Base-by-base conservation (phyloP, 1,140 invertebrate genomes). In the Lysiphlebus fabarum region DNA sequence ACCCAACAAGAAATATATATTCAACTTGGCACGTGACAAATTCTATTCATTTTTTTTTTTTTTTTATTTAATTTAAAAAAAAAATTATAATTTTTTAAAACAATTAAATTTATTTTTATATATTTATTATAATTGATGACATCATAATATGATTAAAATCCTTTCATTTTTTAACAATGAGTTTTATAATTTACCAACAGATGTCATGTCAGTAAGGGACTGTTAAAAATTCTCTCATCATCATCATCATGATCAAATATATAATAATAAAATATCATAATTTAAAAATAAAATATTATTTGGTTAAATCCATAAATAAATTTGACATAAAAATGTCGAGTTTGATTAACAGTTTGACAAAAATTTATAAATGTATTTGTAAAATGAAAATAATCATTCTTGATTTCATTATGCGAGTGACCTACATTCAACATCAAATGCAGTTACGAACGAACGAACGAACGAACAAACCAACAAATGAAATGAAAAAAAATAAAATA, bases 341-440 rank as follows among this genome's bases (percentile, higher is more conserved):
- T 33, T 38, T 38, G 10, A 12, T 53, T 26, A 9, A 11, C 26
- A 49, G 5, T 49, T 7, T 36, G 7, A 48, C 45, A 38, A n/a
- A 51, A n/a, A 42, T 41, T 14, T 42, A 26, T 42, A 41, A 34
- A 42, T 58, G 33, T 33, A 26, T 58, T 58, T 26, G 49, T 40
- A 36, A 53, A 58, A 58, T 58, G 41, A 58, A 58, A 58, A 58
- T 58, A 58, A 58, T 58, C 57, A 58, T 58, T 36, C 57, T 58
- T 26, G 57, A 58, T 58, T 58, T 58, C 49, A 58, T 40, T 37
- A n/a, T 44, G 49, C 41, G 49, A 41, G 49, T 58, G 57, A 58
- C 57, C 57, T 58, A 58, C 48, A 58, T 58, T 58, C 49, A 36
- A 36, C 49, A 37, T 33, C 49, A 11, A 33, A 51, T 51, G 34